Percentiles rank a stretch among this genome's conserved stretches.
phyloP scores from a whole-genome alignment of 2,113 vertebrate species.

The Thinocorus orbignyianus region DNA sequence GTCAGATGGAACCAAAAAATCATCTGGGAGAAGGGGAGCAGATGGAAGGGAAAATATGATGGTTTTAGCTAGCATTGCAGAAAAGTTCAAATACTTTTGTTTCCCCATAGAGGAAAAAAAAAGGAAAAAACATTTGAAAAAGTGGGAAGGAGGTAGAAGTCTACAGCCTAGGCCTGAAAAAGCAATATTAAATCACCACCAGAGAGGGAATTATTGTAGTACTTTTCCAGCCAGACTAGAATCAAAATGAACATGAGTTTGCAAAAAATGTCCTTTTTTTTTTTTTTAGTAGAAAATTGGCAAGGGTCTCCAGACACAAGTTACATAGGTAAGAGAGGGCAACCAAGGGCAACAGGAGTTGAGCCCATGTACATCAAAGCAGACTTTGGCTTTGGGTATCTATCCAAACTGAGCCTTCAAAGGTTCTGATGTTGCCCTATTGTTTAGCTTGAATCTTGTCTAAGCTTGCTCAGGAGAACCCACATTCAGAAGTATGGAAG shows the following conservation, averaged over 20 bases:
- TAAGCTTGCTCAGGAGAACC: constrained; percentile 56
- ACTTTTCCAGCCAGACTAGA: constrained; percentile 26
- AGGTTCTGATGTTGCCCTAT: constrained; percentile 58
- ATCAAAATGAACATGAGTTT: constrained; percentile 43
- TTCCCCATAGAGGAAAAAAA: background rate
- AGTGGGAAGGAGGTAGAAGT: background rate
- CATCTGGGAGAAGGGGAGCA: background rate
- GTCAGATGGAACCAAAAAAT: background rate
- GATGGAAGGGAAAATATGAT: background rate
- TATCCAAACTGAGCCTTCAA: constrained; percentile 63
- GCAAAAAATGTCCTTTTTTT: constrained; percentile 25
- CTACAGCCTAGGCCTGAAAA: background rate
- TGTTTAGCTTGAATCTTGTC: constrained; percentile 62
- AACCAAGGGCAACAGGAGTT: constrained; percentile 63
- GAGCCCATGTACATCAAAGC: constrained; percentile 52
- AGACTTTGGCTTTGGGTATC: constrained; percentile 41
- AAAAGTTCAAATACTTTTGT: background rate
- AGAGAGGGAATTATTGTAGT: constrained; percentile 14
- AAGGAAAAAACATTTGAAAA: background rate
- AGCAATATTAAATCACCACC: background rate
- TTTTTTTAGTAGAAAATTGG: background rate
- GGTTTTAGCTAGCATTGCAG: background rate
- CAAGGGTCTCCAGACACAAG: constrained; percentile 44
- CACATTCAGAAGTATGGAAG: constrained; percentile 49
- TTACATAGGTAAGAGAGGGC: constrained; percentile 55